phyloP scores from a whole-genome alignment of 2,113 vertebrate species.

The Alaudala cheleensis region DNA sequence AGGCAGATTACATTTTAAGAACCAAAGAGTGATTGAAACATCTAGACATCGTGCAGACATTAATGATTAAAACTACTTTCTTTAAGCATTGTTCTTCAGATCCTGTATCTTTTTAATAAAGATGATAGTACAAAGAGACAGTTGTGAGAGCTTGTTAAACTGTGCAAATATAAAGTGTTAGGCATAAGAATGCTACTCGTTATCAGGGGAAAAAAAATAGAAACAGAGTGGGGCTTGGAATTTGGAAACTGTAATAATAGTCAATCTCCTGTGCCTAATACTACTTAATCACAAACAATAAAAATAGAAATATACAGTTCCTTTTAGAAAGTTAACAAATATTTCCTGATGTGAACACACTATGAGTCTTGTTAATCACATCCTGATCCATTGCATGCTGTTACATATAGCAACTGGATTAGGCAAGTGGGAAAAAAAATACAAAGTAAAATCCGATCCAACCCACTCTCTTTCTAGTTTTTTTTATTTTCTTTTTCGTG shows the following conservation, averaged over 20 bases:
- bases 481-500: rapidly evolving
- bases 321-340: constrained; percentile 20
- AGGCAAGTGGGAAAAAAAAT: not conserved
- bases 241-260: not conserved
- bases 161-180: not conserved
- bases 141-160: not conserved
- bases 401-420: constrained; percentile 42
- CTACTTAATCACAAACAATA: constrained; percentile 12
- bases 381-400: constrained; percentile 40
- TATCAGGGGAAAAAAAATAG: not conserved
- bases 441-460: not conserved
- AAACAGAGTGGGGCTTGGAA: not conserved
- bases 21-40: not conserved
- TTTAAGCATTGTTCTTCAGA: not conserved
- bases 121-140: not conserved
- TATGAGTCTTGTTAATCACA: constrained; percentile 39
- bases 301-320: constrained; percentile 4
- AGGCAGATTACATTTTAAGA: not conserved
- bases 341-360: constrained; percentile 23
- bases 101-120: not conserved
- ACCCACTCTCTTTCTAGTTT: not conserved
- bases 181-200: not conserved
- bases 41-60: not conserved
- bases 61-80: not conserved
- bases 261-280: not conserved